These are phyloP conservation scores for Hecatera dysodea DNA, from an alignment of 2,888 invertebrate genomes.

Conservation along the genomic window DNA sequence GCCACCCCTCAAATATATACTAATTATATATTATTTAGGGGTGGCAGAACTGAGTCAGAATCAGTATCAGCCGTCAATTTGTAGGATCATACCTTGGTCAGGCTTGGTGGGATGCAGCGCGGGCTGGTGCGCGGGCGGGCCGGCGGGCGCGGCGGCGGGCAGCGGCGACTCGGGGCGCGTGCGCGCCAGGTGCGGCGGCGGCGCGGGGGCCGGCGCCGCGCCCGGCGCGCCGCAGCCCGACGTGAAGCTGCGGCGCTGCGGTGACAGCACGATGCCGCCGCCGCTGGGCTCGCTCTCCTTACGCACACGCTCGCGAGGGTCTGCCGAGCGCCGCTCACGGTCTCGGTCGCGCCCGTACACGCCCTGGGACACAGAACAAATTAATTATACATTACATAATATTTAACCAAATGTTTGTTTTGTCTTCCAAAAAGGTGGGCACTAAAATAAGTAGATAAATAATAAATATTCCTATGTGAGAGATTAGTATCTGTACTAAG, in stretches of 20 bases:
- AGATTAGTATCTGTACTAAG: no score
- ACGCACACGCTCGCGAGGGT: slow-evolving; percentile 94
- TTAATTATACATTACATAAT: no score
- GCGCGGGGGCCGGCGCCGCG: slow-evolving; percentile 79
- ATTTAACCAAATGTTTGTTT: no score
- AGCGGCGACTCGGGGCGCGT: slow-evolving; percentile 85
- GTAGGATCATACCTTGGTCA: slow-evolving; percentile 74
- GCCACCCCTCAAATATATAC: no score
- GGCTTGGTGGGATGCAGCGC: slow-evolving; percentile 71
- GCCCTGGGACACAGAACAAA: slow-evolving; percentile 67
- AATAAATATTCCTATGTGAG: no score
- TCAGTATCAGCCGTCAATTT: not conserved
- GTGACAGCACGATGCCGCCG: slow-evolving; percentile 95
- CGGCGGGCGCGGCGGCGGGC: slow-evolving; percentile 70
- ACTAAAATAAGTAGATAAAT: no score
- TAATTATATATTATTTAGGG: no score
- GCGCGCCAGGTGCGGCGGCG: slow-evolving; percentile 89
- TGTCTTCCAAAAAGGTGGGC: no score
- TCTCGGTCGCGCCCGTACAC: slow-evolving; percentile 82
- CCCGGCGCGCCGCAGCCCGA: slow-evolving; percentile 96
- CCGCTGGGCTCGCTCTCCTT: slow-evolving; percentile 93
- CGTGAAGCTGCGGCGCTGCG: slow-evolving; percentile 96
- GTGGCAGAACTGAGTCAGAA: no score
- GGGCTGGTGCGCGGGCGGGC: slow-evolving; percentile 65
- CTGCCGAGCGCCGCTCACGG: slow-evolving; percentile 89